Percentiles rank a stretch among this genome's conserved stretches.
These are phyloP conservation scores for Avahi laniger DNA, from an alignment of 2,797 vertebrate genomes.

Conservation along the genomic window DNA sequence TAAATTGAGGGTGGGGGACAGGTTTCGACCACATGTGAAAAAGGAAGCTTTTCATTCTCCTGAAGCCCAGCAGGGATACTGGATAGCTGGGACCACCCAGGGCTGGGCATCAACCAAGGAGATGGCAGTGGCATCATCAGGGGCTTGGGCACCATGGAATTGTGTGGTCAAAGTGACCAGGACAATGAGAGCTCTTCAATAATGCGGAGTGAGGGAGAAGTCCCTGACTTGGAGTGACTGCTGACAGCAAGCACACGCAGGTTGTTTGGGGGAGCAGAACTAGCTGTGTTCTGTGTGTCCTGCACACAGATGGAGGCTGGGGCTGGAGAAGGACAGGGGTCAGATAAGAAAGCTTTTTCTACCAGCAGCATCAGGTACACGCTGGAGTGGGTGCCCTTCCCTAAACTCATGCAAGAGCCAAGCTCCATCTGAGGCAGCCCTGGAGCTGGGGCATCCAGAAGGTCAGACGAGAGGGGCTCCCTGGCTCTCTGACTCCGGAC, in stretches of 20 bases:
- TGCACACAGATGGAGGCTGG: rapidly evolving
- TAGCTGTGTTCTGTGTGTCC: background rate
- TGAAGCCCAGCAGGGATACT: rapidly evolving
- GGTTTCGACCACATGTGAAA: background rate
- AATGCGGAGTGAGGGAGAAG: background rate
- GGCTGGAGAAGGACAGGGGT: background rate
- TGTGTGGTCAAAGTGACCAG: background rate
- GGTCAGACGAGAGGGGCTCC: rapidly evolving
- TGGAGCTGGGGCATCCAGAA: background rate
- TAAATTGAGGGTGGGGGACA: background rate
- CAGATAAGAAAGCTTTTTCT: background rate
- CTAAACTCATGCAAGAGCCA: background rate
- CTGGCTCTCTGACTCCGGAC: background rate
- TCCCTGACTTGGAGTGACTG: rapidly evolving
- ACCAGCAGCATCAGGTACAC: background rate
- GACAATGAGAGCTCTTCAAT: background rate
- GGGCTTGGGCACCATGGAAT: background rate
- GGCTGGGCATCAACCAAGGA: too few relatives aligned
- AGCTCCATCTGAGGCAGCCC: background rate
- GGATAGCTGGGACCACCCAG: background rate
- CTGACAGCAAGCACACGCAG: background rate
- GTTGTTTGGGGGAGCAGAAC: background rate
- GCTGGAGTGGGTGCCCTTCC: background rate
- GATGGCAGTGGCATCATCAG: background rate
- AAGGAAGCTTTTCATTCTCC: background rate